These are phyloP conservation scores for Cheumatopsyche charites DNA, from an alignment of 1,140 invertebrate genomes.

Conservation along the genomic window DNA sequence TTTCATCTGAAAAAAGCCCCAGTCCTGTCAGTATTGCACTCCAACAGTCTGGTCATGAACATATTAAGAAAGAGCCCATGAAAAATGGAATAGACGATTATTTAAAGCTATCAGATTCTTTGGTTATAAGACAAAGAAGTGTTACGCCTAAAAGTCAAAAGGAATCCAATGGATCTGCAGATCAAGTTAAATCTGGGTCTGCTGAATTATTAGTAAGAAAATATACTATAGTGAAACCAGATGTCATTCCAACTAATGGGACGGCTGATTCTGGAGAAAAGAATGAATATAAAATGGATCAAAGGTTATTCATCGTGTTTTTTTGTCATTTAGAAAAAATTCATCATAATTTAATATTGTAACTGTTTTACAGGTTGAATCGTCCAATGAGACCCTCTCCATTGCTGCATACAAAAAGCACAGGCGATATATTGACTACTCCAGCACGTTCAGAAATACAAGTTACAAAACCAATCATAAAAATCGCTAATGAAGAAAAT, in stretches of 20 bases:
- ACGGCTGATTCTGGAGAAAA: constrained; percentile 45
- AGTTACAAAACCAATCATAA: constrained; percentile 52
- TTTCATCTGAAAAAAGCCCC: constrained; percentile 49
- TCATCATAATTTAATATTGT: background rate
- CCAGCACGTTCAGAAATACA: constrained; percentile 53
- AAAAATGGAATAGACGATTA: constrained; percentile 42
- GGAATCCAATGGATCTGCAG: background rate
- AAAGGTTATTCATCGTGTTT: constrained; percentile 16
- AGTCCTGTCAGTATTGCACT: constrained; percentile 43
- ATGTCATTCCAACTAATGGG: constrained; percentile 24
- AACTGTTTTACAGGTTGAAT: constrained; percentile 8
- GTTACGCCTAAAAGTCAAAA: constrained; percentile 34
- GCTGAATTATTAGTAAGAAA: constrained; percentile 34
- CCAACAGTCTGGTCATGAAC: constrained; percentile 9
- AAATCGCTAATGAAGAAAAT: constrained; percentile 52
- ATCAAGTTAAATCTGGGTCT: constrained; percentile 16
- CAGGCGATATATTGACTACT: constrained; percentile 57
- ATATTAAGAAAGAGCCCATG: constrained; percentile 20
- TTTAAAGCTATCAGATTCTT: constrained; percentile 24
- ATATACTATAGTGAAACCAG: constrained; percentile 34
- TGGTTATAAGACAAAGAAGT: constrained; percentile 38
- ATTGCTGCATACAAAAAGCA: constrained; percentile 60
- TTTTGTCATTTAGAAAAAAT: background rate
- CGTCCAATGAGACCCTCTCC: constrained; percentile 49
- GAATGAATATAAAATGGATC: constrained; percentile 34